A percentile compares a stretch with the other conserved stretches of the same genome.
phyloP scores from a whole-genome alignment of 2,113 vertebrate species.

The Ginglymostoma cirratum region DNA sequence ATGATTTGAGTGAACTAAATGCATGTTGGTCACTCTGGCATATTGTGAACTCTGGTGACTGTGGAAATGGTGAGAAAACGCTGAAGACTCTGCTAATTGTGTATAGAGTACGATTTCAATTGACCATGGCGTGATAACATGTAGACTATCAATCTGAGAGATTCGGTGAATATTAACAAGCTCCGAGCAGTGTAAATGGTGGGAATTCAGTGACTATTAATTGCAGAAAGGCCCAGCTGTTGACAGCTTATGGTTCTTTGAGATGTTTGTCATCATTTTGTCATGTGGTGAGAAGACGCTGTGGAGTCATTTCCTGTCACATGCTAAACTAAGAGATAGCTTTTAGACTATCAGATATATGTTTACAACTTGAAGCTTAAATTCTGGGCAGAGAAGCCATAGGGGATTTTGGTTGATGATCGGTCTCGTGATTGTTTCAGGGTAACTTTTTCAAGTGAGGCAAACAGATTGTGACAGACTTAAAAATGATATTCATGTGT shows the following conservation, averaged over 20 bases:
- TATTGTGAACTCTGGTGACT: background rate
- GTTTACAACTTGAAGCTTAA: background rate
- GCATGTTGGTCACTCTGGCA: background rate
- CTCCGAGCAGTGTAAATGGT: background rate
- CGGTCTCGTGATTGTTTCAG: background rate
- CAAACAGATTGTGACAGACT: background rate
- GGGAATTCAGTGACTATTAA: background rate
- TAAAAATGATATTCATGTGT: background rate
- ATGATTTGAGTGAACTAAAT: background rate
- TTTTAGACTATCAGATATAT: background rate
- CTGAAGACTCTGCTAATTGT: background rate
- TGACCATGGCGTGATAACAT: background rate
- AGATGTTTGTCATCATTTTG: background rate
- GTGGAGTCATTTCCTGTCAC: conserved; percentile 19
- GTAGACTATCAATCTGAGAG: background rate
- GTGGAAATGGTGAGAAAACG: background rate
- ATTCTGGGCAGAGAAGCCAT: background rate
- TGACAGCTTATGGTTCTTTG: background rate
- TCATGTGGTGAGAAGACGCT: background rate
- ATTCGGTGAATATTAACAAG: background rate
- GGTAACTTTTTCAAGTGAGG: background rate
- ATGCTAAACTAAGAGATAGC: background rate
- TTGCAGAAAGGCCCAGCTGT: too few relatives aligned
- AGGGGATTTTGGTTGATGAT: conserved; percentile 3
- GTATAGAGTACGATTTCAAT: background rate